Percentiles rank a stretch among this genome's conserved stretches.
These are phyloP conservation scores for Capromys pilorides DNA, from an alignment of 2,797 vertebrate species.

Conservation along the genomic window DNA sequence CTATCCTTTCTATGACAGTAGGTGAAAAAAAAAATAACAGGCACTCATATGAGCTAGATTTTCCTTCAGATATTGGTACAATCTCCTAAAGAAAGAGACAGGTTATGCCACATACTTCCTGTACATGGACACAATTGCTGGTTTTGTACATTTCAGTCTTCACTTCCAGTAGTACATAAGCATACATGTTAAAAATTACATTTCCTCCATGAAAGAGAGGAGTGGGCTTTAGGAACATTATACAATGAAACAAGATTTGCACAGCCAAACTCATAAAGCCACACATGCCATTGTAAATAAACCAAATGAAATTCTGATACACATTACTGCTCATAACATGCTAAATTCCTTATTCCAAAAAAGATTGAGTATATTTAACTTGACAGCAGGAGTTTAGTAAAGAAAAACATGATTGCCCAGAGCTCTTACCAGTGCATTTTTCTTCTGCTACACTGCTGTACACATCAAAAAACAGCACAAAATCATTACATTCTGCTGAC, in stretches of 20 bases:
- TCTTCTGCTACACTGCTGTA: not conserved
- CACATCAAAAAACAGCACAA: not conserved
- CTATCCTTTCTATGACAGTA: not conserved
- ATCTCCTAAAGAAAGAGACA: not conserved
- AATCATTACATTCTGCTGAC: not conserved
- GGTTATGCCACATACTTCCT: not conserved
- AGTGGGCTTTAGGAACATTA: not conserved
- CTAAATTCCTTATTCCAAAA: constrained; percentile 8
- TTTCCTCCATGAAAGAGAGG: not conserved
- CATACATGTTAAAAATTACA: not conserved
- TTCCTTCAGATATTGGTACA: not conserved
- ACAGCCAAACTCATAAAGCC: not conserved
- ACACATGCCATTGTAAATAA: not conserved
- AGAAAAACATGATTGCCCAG: not conserved
- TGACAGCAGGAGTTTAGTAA: not conserved
- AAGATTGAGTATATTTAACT: not conserved
- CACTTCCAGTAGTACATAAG: not conserved
- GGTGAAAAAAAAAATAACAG: not conserved
- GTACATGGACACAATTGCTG: not conserved
- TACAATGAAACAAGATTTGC: not conserved
- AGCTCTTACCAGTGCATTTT: not conserved
- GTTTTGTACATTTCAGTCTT: not conserved
- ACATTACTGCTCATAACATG: not conserved
- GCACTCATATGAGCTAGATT: not conserved
- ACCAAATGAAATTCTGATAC: not conserved